These are phyloP conservation scores for Macquaria australasica DNA, from an alignment of 2,113 vertebrate genomes.

Conservation along the genomic window DNA sequence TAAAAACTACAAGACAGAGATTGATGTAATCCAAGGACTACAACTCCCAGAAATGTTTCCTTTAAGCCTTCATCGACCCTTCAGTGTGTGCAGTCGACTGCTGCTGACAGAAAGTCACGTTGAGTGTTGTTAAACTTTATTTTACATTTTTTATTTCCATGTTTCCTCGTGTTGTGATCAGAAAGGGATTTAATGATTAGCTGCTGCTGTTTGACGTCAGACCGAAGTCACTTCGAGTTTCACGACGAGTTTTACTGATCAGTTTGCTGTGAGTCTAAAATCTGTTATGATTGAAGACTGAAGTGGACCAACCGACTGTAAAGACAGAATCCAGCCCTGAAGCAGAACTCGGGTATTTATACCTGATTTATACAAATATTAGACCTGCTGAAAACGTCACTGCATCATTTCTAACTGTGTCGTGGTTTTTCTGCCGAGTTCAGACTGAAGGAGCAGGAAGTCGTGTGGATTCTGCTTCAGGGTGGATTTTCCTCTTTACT, in stretches of 20 bases:
- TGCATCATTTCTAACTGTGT: too few relatives aligned
- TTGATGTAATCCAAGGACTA: too few relatives aligned
- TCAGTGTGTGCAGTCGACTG: neutral
- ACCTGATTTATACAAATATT: too few relatives aligned
- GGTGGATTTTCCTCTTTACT: neutral
- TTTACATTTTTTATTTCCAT: neutral
- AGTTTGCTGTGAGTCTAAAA: neutral
- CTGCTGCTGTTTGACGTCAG: neutral
- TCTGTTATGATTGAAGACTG: neutral
- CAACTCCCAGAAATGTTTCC: too few relatives aligned
- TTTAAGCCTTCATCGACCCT: too few relatives aligned
- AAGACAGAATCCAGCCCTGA: neutral
- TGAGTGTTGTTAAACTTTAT: neutral
- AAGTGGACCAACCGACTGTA: neutral
- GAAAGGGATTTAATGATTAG: conserved; percentile 1
- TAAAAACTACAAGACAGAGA: too few relatives aligned
- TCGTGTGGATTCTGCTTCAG: neutral
- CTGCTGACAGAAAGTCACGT: neutral
- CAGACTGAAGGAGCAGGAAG: neutral
- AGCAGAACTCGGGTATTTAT: too few relatives aligned
- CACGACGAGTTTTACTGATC: neutral
- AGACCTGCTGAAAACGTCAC: neutral
- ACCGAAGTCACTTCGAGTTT: neutral
- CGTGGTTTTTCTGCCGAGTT: neutral
- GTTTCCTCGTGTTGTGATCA: neutral